Evolutionary conservation across 1,140 invertebrate species (phyloP).

Genomic region (Cydia splendana): DNA sequence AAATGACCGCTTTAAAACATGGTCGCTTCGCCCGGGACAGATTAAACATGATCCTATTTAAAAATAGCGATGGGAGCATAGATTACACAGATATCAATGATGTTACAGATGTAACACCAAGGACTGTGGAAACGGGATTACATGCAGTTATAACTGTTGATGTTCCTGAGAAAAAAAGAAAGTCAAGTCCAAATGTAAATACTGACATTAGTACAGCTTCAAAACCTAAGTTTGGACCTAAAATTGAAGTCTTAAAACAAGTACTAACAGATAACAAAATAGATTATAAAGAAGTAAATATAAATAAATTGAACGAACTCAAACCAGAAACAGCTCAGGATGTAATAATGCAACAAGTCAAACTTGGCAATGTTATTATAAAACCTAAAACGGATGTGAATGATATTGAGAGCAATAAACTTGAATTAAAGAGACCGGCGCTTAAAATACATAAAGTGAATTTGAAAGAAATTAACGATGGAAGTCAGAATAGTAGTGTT

Average conservation of each 20-base stretch:
- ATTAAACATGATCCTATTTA: constrained; percentile 43
- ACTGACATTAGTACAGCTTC: background rate
- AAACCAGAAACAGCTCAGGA: background rate
- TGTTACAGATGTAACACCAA: background rate
- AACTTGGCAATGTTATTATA: background rate
- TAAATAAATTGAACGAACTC: background rate
- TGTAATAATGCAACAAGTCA: background rate
- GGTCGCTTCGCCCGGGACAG: constrained; percentile 33
- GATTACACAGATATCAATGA: constrained; percentile 35
- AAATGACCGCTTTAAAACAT: constrained; percentile 45
- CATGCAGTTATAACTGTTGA: background rate
- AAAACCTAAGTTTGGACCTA: background rate
- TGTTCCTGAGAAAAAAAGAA: background rate
- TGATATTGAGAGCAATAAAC: background rate
- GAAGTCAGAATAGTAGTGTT: background rate
- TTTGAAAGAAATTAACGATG: background rate
- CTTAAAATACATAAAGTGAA: background rate
- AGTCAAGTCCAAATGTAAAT: background rate
- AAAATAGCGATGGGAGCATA: constrained; percentile 44
- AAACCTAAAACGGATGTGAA: background rate
- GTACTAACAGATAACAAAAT: too few relatives aligned
- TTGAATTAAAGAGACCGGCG: background rate
- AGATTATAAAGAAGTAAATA: background rate
- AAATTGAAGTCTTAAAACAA: background rate
- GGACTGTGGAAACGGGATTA: background rate